These are phyloP conservation scores for Mongoloraphidia duomilia DNA, from an alignment of 2,888 invertebrate species.

Conservation along the genomic window DNA sequence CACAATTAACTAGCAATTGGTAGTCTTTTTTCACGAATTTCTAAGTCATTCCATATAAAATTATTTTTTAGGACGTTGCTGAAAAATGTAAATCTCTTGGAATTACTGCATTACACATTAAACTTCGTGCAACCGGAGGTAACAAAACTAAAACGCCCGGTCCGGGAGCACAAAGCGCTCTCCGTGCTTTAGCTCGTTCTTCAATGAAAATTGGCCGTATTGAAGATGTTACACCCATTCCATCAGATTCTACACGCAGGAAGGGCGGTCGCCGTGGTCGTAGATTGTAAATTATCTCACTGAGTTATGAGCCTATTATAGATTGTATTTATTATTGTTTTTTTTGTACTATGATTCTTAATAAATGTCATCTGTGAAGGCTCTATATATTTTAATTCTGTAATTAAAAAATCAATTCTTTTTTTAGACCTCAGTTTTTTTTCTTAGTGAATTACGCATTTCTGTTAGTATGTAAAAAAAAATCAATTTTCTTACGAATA, in stretches of 20 bases:
- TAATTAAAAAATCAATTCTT: conserved; percentile 20
- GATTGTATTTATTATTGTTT: conserved; percentile 13
- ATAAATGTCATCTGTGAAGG: conserved; percentile 7
- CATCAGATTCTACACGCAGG: conserved; percentile 97
- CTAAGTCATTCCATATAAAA: no score
- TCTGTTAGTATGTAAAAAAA: no score
- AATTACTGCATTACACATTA: conserved; percentile 96
- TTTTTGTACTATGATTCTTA: conserved; percentile 4
- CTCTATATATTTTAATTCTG: conserved; percentile 16
- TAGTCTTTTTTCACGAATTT: no score
- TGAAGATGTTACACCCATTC: conserved; percentile 99
- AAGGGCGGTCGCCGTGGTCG: conserved; percentile 99
- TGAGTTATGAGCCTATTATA: conserved; percentile 8
- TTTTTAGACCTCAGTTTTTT: no score
- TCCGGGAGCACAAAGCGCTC: conserved; percentile 95
- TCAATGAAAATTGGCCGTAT: conserved; percentile 99
- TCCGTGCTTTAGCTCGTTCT: conserved; percentile 94
- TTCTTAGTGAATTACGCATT: no score
- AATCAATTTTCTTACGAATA: no score
- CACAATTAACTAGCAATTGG: no score
- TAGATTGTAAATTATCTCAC: conserved; percentile 67
- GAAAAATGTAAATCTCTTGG: conserved; percentile 96
- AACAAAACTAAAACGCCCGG: conserved; percentile 98
- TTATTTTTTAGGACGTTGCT: conserved; percentile 72
- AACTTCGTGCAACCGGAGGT: conserved; percentile 95